Base-by-base conservation (phyloP, 2,888 invertebrate species). In the Lasioglossum leucozonium region DNA sequence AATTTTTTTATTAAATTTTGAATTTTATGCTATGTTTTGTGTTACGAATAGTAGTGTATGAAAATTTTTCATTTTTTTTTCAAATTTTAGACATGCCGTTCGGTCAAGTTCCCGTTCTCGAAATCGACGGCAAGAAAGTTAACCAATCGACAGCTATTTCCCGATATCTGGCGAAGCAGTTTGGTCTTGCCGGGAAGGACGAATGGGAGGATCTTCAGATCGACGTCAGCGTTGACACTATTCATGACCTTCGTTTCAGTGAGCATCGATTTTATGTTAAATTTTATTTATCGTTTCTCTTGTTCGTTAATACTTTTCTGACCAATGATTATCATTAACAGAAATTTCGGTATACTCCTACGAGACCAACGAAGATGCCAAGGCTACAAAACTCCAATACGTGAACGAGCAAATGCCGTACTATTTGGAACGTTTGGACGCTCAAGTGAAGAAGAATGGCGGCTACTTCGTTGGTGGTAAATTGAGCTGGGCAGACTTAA, bases 401-500 rank as follows among this genome's bases (percentile, higher is more conserved):
- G 95, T 96, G 81, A 95, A 95, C 51, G 96, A 96, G 90, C 94
- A 94, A 1, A 95, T 96, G 88, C 97, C 97, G 77, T 96, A 95
- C 92, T 96, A 96, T 90, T 93, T 96, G 94, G 95, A 96, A 74
- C 96, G 96, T 91, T 94, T 97, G 3, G 96, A 97, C 74, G 95
- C 95, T 8, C 95, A 96, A 69, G 95, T 96, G 5, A 96, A 96
- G 93, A 95, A 96, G 81, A 97, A 96, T 91, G 95, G 95, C 18
- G 97, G 97, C 16, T 96, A 96, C 91, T 95, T 97, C 85, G 96
- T 93, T 26, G 91, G 92, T 0, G 93, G 93, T 55, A 84, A 90
- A 42, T 94, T 97, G 37, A 96, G 96, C 42, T 97, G 97, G 97
- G 97, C 97, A 75, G 97, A 97, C 93, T 91, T 97, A 22, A 95